Evolutionary conservation across 1,140 invertebrate genomes (phyloP), one percentile per base, ranked within the genome.

Genomic region (Ostrea denselamellosa): DNA sequence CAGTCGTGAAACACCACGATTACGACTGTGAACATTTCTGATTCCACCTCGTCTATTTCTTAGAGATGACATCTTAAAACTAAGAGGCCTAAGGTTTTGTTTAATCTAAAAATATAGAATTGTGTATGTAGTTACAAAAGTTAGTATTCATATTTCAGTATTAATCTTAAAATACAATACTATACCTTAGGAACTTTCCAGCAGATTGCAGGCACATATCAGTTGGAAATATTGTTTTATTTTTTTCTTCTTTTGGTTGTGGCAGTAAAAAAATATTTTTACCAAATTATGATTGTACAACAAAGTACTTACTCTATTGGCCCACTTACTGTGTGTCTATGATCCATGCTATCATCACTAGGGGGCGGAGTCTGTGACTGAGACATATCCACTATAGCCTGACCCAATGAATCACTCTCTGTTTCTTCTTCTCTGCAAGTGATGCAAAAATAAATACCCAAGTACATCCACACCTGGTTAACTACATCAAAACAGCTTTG

Each of bases 381-480:
- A 17, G 92, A 91, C 44, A 85, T 68, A 25, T 58, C 68, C 14
- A 91, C 92, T 28, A 93, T 93, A 53, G 90, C 83, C 52, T 89
- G 85, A 52, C 93, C 93, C 8, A 93, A 85, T 34, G 89, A 92
- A 68, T 93, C 93, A 87, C 87, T 92, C 54, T 90, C 92, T 65
- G 90, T 91, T 81, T 91, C 91, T 52, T 88, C 88, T 17, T 89
- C 91, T 28, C 91, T 92, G 88, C 53, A 71, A 89, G 87, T 19
- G 14, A 19, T 44, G 5, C 34, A 44, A 44, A 44, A 44, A 44
- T 44, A 44, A 44, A 44, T 44, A 44, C 34, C 34, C 34, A 44
- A 44, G 5, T 44, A 44, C n/a, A n/a, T n/a, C n/a, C n/a, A n/a
- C 34, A 44, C 34, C 34, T 44, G 5, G 34, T 44, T 5, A 44